These are phyloP conservation scores for Mormyrus proboscirostris DNA, from an alignment of 2,797 vertebrate species.

Conservation along the genomic window DNA sequence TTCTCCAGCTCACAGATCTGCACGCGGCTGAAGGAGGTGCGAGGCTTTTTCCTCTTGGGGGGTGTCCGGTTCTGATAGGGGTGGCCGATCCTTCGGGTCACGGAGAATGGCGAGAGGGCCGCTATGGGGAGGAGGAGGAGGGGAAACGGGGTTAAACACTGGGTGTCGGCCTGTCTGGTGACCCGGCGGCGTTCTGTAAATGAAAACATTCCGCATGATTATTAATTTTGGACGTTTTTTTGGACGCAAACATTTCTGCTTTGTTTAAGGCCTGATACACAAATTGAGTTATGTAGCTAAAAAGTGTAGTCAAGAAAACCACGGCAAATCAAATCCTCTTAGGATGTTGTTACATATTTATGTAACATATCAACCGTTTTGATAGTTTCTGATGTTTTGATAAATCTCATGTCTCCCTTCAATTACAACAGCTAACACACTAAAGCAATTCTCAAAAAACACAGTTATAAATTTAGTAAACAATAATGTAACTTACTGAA, in stretches of 20 bases:
- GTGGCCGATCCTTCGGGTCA: conserved; percentile 86
- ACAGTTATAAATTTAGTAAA: neutral
- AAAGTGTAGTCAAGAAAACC: neutral
- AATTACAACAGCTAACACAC: neutral
- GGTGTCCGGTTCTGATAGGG: conserved; percentile 95
- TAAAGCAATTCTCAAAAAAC: neutral
- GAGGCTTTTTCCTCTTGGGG: conserved; percentile 90
- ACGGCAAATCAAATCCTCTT: neutral
- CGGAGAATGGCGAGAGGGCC: conserved; percentile 81
- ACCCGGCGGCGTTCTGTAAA: neutral
- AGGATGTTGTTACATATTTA: neutral
- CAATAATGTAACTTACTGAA: neutral
- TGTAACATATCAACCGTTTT: neutral
- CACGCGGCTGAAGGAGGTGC: conserved; percentile 85
- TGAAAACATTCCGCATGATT: neutral
- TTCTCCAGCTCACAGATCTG: conserved; percentile 97
- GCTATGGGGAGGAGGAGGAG: conserved; percentile 51
- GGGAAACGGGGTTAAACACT: neutral
- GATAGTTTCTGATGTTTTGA: neutral
- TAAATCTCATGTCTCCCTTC: neutral
- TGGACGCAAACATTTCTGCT: neutral
- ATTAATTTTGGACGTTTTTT: neutral
- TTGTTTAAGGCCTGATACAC: neutral
- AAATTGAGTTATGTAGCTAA: neutral
- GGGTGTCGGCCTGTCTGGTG: neutral